Conservation (phyloP, 2,797 vertebrate genomes). For the Spea hammondii region DNA sequence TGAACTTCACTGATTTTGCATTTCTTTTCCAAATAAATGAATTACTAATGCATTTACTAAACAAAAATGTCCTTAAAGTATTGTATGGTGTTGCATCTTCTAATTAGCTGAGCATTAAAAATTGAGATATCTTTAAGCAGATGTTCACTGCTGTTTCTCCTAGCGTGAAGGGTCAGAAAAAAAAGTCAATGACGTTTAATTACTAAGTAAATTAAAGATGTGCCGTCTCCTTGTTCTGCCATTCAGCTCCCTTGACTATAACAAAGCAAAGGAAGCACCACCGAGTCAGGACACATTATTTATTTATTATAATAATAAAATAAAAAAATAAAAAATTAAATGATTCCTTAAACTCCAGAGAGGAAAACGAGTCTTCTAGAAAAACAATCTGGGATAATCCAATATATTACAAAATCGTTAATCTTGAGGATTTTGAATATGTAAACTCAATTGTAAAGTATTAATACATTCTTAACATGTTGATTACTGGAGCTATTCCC, state of each 20-base stretch:
- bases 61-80: background rate
- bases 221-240: conserved; percentile 17
- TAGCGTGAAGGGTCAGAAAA: conserved; percentile 45
- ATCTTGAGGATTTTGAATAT: background rate
- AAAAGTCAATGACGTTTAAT: conserved; percentile 50
- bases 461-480: background rate
- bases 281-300: conserved; percentile 37
- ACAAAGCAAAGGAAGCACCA: conserved; percentile 27
- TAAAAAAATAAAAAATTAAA: no score
- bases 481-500: background rate
- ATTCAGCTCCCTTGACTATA: conserved; percentile 32
- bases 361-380: background rate
- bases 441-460: background rate
- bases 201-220: conserved; percentile 50
- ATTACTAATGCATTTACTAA: background rate
- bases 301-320: conserved; percentile 11
- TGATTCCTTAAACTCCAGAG: no score
- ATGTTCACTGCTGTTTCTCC: conserved; percentile 41
- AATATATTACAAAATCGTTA: background rate
- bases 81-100: conserved; percentile 1
- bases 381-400: background rate
- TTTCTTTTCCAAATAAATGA: background rate
- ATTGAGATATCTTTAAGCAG: conserved; percentile 36
- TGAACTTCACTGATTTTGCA: background rate
- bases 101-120: conserved; percentile 28